Base-by-base conservation (phyloP, 1,140 invertebrate species). In the Zelostemma sp. region DNA sequence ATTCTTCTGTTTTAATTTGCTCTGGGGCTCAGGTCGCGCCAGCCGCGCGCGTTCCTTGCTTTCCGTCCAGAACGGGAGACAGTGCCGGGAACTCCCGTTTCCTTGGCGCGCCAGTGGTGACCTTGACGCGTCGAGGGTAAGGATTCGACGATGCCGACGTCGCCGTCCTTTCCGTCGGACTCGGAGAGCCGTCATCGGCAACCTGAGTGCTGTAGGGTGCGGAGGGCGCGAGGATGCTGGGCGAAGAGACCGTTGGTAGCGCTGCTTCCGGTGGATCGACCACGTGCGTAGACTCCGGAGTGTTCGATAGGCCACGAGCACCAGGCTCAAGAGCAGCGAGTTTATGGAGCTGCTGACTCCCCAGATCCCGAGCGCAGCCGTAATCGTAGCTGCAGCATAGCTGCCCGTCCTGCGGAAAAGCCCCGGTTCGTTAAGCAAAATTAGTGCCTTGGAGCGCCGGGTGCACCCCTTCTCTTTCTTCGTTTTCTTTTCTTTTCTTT, bases 341-440 rank as follows among this genome's bases (percentile, higher is more conserved):
- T 62, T 67, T 0, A 17, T 51, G 48, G 53, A 65, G 48, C 61
- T 63, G 65, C 58, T 72, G 55, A 58, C 62, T 70, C 69, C 68
- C 82, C 75, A 82, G 41, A 83, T 81, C 79, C 81, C 85, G 81
- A 87, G 85, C 82, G 73, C 88, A 89, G 86, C 83, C 81, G 83
- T 86, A 86, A 87, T 87, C 87, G 87, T 87, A 88, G 85, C 87
- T 88, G 81, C 88, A 89, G 86, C 87, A 88, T 82, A 89, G 82
- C 78, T 86, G 83, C 83, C 88, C 88, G 83, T 89, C 87, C 88
- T 89, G 81, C 68, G 79, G 73, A 83, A 73, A 61, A 78, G 53
- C 55, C 73, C 63, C 65, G 73, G 17, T 55, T 61, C 66, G 68
- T 75, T 81, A 81, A 61, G 61, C 61, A 28, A 62, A 33, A 59